phyloP scores from a whole-genome alignment of 1,140 invertebrate genomes.

The Amyelois transitella region DNA sequence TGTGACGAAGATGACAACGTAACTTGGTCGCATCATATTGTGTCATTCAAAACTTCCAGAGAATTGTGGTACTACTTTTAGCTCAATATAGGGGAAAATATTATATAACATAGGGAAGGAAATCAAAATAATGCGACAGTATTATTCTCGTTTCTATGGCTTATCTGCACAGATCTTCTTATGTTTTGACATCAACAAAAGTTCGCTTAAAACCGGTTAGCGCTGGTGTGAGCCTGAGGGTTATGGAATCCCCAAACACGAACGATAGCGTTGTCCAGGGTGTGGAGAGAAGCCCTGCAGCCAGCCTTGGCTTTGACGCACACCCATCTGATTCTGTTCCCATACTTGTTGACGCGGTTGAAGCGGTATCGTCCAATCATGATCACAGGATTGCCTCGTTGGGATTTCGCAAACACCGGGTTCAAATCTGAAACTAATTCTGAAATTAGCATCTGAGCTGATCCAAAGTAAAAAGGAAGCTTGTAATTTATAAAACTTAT shows the following conservation, averaged over 20 bases:
- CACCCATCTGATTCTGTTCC: slow-evolving; percentile 58
- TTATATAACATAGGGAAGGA: too few relatives aligned
- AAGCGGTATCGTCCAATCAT: slow-evolving; percentile 67
- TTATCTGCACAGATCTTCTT: background rate
- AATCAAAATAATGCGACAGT: too few relatives aligned
- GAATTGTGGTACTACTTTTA: too few relatives aligned
- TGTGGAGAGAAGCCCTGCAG: slow-evolving; percentile 59
- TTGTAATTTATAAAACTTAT: too few relatives aligned
- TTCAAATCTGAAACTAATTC: slow-evolving; percentile 65
- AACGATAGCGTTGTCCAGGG: slow-evolving; percentile 66
- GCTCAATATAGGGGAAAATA: too few relatives aligned
- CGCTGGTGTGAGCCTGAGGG: slow-evolving; percentile 54
- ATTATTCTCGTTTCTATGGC: background rate
- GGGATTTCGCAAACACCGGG: slow-evolving; percentile 59
- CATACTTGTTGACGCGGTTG: slow-evolving; percentile 60
- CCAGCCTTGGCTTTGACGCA: slow-evolving; percentile 64
- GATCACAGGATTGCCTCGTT: slow-evolving; percentile 62
- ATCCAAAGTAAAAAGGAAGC: too few relatives aligned
- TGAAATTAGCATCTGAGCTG: too few relatives aligned
- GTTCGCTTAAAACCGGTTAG: slow-evolving; percentile 47
- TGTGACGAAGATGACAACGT: too few relatives aligned
- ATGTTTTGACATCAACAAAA: too few relatives aligned
- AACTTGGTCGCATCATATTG: too few relatives aligned
- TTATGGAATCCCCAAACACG: slow-evolving; percentile 65
- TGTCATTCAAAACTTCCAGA: too few relatives aligned